Percentiles rank a stretch among this genome's conserved stretches.
Conservation (phyloP, 2,113 vertebrate genomes). For the Passer montanus region DNA sequence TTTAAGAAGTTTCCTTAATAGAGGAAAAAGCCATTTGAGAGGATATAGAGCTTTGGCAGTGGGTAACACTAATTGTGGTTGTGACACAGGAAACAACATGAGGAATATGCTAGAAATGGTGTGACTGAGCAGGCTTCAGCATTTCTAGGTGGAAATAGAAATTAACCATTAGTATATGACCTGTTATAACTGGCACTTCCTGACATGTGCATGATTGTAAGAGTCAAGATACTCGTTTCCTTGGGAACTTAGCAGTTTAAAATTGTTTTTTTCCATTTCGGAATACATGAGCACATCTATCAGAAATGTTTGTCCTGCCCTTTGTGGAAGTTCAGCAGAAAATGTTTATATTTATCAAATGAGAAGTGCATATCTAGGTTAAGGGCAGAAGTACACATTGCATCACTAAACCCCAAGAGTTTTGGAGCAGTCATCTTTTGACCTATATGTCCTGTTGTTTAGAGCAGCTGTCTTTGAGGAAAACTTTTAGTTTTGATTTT, state of each 20-base stretch:
- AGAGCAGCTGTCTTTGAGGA: not conserved
- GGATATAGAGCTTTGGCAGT: not conserved
- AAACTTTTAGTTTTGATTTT: not conserved
- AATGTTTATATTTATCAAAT: not conserved
- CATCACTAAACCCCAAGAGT: not conserved
- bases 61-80: not conserved
- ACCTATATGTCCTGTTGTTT: not conserved
- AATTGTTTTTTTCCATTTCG: fast-evolving
- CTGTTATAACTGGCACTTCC: conserved; percentile 11
- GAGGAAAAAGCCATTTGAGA: not conserved
- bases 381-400: not conserved
- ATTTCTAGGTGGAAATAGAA: not conserved
- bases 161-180: not conserved
- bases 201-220: not conserved
- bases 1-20: not conserved
- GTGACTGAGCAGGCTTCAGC: not conserved
- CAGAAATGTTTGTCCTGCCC: not conserved
- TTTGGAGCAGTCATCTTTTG: not conserved
- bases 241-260: not conserved
- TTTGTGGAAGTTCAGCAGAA: not conserved
- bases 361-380: not conserved
- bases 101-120: not conserved
- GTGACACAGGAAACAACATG: not conserved
- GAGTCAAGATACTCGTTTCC: not conserved
- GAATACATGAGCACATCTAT: not conserved